Evolutionary conservation across 2,113 vertebrate genomes (phyloP), one percentile per base, ranked within the genome.

Genomic region (Leptosomus discolor): DNA sequence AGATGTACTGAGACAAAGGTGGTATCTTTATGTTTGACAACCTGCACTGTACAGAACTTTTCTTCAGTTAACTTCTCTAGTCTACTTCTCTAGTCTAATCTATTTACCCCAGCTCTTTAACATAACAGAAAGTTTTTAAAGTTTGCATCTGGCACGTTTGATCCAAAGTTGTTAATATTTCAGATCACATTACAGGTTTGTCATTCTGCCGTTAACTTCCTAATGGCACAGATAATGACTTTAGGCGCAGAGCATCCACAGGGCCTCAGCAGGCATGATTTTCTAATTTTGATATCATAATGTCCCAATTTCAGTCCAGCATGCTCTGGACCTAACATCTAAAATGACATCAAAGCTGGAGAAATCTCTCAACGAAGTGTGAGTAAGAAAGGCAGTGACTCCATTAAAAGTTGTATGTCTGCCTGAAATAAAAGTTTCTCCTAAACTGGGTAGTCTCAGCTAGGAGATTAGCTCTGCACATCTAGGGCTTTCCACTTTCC

Each of bases 181-280:
- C 69, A 76, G 80, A 41, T 43, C 48, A 18, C 53, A 64, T 85
- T 71, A n/a, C 70, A 70, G 37, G 39, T 65, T 89, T 61, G 45
- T 48, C 70, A 39, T 54, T 85, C 61, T 0, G 0, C 58, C 0
- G 0, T 93, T 87, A 85, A 71, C 76, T 26, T 94, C 71, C 39
- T 81, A 57, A 43, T 15, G 48, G 43, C 67, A 70, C 36, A 75
- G 48, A 21, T 46, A 48, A 36, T 45, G 83, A 68, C 30, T 87
- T 51, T 14, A 83, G 85, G 50, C 8, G 4, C n/a, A 34, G 21
- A 34, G 43, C 0, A 0, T 41, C 64, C 79, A 51, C 56, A 46
- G 24, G n/a, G 57, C 26, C 77, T 79, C 4, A 0, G 73, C 73
- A 90, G 80, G 34, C 20, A 3, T 46, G n/a, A 65, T 75, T 13